Base-by-base conservation (phyloP, 2,797 vertebrate genomes). In the Tokudaia tokunoshimensis region DNA sequence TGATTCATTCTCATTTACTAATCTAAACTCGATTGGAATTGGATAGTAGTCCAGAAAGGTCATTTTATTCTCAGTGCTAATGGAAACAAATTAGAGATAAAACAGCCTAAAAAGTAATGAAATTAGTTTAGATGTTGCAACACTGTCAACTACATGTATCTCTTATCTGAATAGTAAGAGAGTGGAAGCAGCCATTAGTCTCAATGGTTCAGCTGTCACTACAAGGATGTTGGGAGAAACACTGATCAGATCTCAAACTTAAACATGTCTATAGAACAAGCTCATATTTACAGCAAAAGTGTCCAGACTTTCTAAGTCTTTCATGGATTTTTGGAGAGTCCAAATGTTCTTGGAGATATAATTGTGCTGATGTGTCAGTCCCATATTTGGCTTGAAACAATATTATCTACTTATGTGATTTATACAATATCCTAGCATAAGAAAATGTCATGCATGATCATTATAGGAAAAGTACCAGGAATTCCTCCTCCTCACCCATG, bases 151-250 rank as follows among this genome's bases (percentile, higher is more conserved):
- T 20, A 19, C 50, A 87, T 61, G 31, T 15, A 67, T 19, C 29
- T 19, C 0, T 74, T 6, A n/a, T 79, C 14, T 70, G 59, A 86
- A 14, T n/a, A 37, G n/a, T 22, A 8, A 47, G 37, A 0, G 57
- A 80, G 10, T 34, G 74, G 11, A 17, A 2, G 6, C 0, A 20
- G 7, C 0, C n/a, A 50, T 0, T 17, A 20, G 9, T 14, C 10
- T 92, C 4, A 1, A 1, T n/a, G 24, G n/a, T 7, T 17, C 0
- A n/a, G 37, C 2, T 2, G 15, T 13, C 20, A 20, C 19, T 9
- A 50, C 15, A 13, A 57, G 15, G 15, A 29, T 17, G 3, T 8
- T 37, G 20, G 34, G n/a, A 55, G n/a, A n/a, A 87, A 29, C 85
- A 85, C 1, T 85, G 19, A 65, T 29, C 10, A 67, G 6, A 87